Base-by-base conservation (phyloP, 2,113 vertebrate genomes). In the Austrofundulus limnaeus region DNA sequence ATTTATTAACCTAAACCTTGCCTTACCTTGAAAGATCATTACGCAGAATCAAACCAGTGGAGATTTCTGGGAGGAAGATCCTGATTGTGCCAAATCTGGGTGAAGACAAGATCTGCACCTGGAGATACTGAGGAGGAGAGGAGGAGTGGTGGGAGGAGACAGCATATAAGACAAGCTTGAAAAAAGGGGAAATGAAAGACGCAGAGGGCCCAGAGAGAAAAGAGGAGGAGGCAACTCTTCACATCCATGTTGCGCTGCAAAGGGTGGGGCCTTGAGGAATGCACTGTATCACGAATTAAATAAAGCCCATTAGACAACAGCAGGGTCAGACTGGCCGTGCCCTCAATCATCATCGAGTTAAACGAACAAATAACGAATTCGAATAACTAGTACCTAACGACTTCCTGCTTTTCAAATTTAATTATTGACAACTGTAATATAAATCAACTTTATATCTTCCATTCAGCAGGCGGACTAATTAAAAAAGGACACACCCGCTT, bases 251-350 rank as follows among this genome's bases (percentile, higher is more conserved):
- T 86, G 84, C 86, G 87, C 82, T 86, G 78, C 78, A 83, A 87
- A 91, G 92, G 92, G 92, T 93, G 92, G 91, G 92, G 92, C 89
- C 83, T 88, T 82, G 49, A 87, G 87, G 88, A 92, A 92, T 91
- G 84, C 82, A 77, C 74, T 82, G 81, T 74, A 78, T 79, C 78
- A 87, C 69, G 75, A 86, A 53, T 87, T 83, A 67, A 79, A n/a
- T 55, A 78, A 83, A 80, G 81, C 76, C 10, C 78, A 82, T 85
- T 72, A 78, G 64, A 75, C 71, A 52, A 72, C 8, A 38, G 47
- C 31, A 5, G 58, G 76, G 81, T 78, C 75, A 80, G 62, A 28
- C 46, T 23, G 72, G 43, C 46, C 1, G 66, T 49, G 70, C 73
- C 65, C 74, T 59, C 61, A 65, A 78, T 85, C 80, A 81, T 57